These are phyloP conservation scores for Bombus soroeensis DNA, from an alignment of 1,140 invertebrate genomes.

Conservation along the genomic window DNA sequence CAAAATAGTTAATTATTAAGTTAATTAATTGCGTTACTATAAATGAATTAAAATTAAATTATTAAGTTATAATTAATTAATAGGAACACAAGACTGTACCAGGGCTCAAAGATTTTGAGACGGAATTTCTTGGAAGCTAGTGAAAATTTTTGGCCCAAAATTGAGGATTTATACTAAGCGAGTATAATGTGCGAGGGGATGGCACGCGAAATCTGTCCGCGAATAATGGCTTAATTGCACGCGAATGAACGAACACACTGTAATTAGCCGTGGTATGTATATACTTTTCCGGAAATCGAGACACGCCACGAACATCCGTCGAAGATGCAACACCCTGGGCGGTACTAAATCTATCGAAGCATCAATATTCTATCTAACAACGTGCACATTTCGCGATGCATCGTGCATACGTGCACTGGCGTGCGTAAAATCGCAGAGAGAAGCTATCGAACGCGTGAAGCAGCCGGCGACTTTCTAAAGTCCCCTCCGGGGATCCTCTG, in stretches of 20 bases:
- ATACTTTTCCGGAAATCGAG: constrained; percentile 27
- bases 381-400: neutral
- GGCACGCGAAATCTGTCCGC: too few species aligned
- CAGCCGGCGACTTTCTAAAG: constrained; percentile 77
- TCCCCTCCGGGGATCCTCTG: constrained; percentile 55
- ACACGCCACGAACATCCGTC: neutral
- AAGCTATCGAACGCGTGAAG: constrained; percentile 23
- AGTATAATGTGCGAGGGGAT: too few species aligned
- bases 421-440: constrained; percentile 65
- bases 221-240: too few species aligned
- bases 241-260: neutral
- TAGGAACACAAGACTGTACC: too few species aligned
- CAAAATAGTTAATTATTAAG: too few species aligned
- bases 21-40: too few species aligned
- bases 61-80: too few species aligned
- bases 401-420: neutral
- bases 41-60: too few species aligned
- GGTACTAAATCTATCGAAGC: neutral
- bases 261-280: neutral
- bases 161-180: too few species aligned
- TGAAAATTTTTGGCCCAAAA: too few species aligned
- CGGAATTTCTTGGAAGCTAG: too few species aligned
- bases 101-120: too few species aligned
- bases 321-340: neutral
- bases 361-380: neutral